Evolutionary conservation across 23 tunicate species (phyloP).

Genomic region (Corella eumyota): DNA sequence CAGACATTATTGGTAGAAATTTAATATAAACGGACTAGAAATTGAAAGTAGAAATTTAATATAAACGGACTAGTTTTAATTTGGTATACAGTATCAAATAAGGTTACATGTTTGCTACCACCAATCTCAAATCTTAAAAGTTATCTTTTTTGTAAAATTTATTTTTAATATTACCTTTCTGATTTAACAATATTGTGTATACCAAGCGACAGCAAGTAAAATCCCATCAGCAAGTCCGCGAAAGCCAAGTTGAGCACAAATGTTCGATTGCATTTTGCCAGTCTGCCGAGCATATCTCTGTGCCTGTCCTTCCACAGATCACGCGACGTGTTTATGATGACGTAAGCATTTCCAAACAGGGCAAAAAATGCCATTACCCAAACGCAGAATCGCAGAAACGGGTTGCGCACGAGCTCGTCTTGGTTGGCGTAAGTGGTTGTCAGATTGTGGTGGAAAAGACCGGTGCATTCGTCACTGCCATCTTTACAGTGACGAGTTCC

Average conservation of each 20-base stretch:
- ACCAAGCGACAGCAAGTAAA: constrained; percentile 41
- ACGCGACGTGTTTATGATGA: constrained; percentile 25
- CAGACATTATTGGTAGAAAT: too few relatives aligned
- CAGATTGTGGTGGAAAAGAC: neutral
- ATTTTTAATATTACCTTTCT: constrained; percentile 15
- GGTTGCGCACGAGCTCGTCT: constrained; percentile 41
- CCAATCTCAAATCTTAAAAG: neutral
- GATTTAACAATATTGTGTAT: constrained; percentile 10
- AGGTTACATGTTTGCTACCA: neutral
- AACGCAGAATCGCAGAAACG: constrained; percentile 19
- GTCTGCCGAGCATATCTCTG: constrained; percentile 38
- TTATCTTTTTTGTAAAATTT: neutral
- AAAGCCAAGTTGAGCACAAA: constrained; percentile 59
- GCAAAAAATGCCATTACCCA: constrained; percentile 51
- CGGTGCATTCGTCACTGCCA: constrained; percentile 77
- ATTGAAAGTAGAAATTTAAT: too few relatives aligned
- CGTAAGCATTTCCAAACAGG: constrained; percentile 51
- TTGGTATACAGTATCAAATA: neutral
- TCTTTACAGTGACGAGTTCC: constrained; percentile 30
- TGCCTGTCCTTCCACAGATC: constrained; percentile 61
- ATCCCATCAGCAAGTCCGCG: constrained; percentile 87
- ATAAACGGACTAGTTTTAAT: neutral
- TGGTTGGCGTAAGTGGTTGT: neutral
- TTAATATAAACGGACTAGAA: too few relatives aligned
- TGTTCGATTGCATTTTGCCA: constrained; percentile 78